Evolutionary conservation across 2,888 invertebrate species (phyloP).

Genomic region (Leptopilina syphax): DNA sequence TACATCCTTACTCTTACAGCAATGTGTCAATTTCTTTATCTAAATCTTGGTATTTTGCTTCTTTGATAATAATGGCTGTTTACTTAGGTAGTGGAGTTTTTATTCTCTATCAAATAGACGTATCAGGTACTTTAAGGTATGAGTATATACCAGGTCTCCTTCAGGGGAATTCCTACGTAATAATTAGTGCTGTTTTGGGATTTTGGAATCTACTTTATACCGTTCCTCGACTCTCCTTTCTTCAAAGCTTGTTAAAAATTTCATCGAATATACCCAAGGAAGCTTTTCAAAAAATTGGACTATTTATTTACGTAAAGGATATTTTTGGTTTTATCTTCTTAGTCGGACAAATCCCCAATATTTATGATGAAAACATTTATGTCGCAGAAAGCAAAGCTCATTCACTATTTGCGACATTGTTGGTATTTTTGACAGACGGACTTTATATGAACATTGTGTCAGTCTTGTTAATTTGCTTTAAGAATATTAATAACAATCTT

Average conservation of each 20-base stretch:
- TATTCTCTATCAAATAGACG: constrained; percentile 55
- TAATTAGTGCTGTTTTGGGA: constrained; percentile 54
- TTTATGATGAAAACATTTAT: constrained; percentile 37
- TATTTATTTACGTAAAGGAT: constrained; percentile 60
- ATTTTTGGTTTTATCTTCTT: constrained; percentile 60
- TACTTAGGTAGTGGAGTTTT: not conserved
- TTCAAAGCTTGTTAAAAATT: constrained; percentile 56
- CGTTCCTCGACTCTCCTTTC: constrained; percentile 53
- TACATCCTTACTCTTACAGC: constrained; percentile 65
- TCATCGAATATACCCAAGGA: constrained; percentile 56
- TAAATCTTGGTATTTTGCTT: constrained; percentile 55
- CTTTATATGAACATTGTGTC: constrained; percentile 63
- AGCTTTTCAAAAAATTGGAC: constrained; percentile 55
- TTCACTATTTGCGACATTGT: constrained; percentile 56
- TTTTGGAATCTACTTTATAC: constrained; percentile 51
- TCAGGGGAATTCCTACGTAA: constrained; percentile 60
- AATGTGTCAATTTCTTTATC: constrained; percentile 54
- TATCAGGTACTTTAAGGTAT: constrained; percentile 48
- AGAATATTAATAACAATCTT: constrained; percentile 60
- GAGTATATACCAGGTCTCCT: constrained; percentile 58
- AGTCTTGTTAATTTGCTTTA: constrained; percentile 60
- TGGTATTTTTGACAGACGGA: constrained; percentile 61
- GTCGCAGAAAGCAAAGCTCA: constrained; percentile 48
- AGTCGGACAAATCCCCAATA: constrained; percentile 53
- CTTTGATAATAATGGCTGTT: constrained; percentile 51